These are phyloP conservation scores for Tiaroga cobitis DNA, from an alignment of 2,797 vertebrate species.

Conservation along the genomic window DNA sequence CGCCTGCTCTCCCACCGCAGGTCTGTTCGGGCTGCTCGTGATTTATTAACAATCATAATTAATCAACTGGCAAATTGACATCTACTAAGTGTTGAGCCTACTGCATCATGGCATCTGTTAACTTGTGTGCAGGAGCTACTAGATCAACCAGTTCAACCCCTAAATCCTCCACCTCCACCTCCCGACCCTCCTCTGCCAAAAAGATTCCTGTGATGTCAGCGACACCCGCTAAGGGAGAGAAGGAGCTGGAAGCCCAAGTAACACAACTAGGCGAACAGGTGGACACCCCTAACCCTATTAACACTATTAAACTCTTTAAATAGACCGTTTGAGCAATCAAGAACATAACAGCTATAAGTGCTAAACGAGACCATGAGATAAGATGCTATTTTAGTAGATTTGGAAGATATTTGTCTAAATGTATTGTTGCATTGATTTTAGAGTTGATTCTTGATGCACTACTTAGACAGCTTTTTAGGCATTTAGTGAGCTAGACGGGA, in stretches of 20 bases:
- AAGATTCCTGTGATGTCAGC: slow-evolving; percentile 83
- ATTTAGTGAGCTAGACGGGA: too few species aligned
- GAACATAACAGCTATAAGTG: not conserved
- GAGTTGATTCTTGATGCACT: too few species aligned
- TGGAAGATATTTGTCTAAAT: not conserved
- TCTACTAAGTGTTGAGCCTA: slow-evolving; percentile 3
- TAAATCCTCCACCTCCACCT: slow-evolving; percentile 94
- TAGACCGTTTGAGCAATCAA: not conserved
- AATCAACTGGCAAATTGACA: slow-evolving; percentile 21
- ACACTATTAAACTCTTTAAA: slow-evolving; percentile 7
- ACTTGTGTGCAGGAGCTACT: slow-evolving; percentile 84
- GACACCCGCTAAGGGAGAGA: slow-evolving; percentile 91
- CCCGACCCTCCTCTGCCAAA: slow-evolving; percentile 98
- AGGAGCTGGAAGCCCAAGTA: slow-evolving; percentile 98
- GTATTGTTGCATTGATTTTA: not conserved
- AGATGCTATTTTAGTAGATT: not conserved
- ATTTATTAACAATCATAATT: slow-evolving; percentile 1
- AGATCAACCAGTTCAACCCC: slow-evolving; percentile 86
- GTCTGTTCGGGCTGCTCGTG: slow-evolving; percentile 68
- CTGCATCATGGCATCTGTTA: slow-evolving; percentile 40
- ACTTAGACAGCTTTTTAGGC: too few species aligned
- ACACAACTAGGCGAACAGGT: slow-evolving; percentile 97
- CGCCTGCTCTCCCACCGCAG: slow-evolving; percentile 95
- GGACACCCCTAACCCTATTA: slow-evolving; percentile 47
- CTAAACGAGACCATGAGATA: not conserved